Evolutionary conservation across 2,113 vertebrate genomes (phyloP).

Genomic region (Dromaius novaehollandiae): DNA sequence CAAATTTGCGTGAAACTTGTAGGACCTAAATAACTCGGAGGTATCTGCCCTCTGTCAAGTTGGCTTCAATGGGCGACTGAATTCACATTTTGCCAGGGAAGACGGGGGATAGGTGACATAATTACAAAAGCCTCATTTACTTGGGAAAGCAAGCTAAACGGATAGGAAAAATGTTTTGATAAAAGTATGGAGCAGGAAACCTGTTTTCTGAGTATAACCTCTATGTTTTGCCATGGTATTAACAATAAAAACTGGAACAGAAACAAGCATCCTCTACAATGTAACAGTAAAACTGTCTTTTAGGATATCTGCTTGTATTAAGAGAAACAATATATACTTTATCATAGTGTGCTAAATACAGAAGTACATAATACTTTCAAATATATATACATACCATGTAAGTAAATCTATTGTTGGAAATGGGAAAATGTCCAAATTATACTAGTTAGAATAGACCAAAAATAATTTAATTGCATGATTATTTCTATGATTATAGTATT

Average conservation of each 20-base stretch:
- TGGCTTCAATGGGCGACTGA: not conserved
- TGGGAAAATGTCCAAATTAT: not conserved
- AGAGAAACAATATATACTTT: not conserved
- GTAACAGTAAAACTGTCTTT: not conserved
- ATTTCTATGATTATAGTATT: not conserved
- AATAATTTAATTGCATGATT: not conserved
- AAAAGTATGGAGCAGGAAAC: not conserved
- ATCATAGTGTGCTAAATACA: not conserved
- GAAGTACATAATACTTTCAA: not conserved
- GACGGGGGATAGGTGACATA: not conserved
- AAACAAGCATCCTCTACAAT: not conserved
- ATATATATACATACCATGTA: fast-evolving
- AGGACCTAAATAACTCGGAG: not conserved
- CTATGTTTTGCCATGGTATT: not conserved
- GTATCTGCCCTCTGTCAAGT: not conserved
- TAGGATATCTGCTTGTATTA: not conserved
- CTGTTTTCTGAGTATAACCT: not conserved
- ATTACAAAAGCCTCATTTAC: not conserved
- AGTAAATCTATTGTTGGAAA: not conserved
- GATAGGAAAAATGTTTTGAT: not conserved
- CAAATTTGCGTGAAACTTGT: not conserved
- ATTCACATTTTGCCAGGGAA: not conserved
- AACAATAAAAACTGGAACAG: not conserved
- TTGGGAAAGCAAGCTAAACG: not conserved
- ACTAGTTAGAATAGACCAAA: not conserved